Conservation (phyloP, 1,140 invertebrate genomes). For the Dinothrombium tinctorium region DNA sequence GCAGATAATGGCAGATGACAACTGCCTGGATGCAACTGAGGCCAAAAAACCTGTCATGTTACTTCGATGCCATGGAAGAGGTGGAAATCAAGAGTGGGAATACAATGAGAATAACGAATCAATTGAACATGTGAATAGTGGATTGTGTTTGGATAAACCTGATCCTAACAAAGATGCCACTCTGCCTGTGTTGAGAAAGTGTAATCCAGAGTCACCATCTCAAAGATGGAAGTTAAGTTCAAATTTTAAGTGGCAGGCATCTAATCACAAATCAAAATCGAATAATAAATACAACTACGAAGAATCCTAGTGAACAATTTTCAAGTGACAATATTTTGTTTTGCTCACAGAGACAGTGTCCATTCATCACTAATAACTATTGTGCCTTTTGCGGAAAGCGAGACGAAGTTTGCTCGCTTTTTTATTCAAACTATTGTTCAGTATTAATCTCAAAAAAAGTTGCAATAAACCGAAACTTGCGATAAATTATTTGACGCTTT, state of each 20-base stretch:
- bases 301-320: too few species aligned
- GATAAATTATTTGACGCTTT: too few species aligned
- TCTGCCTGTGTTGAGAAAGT: slow-evolving; percentile 44
- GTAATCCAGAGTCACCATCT: slow-evolving; percentile 35
- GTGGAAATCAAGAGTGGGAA: slow-evolving; percentile 71
- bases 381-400: too few species aligned
- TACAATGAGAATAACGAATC: slow-evolving; percentile 52
- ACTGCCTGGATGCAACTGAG: slow-evolving; percentile 56
- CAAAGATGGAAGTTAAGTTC: slow-evolving; percentile 89
- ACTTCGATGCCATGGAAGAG: slow-evolving; percentile 76
- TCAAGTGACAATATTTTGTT: too few species aligned
- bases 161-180: slow-evolving; percentile 29
- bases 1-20: slow-evolving; percentile 94
- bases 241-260: slow-evolving; percentile 6
- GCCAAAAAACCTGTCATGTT: slow-evolving; percentile 60
- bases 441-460: too few species aligned
- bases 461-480: too few species aligned
- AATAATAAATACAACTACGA: too few species aligned
- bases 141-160: slow-evolving; percentile 65
- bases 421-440: too few species aligned
- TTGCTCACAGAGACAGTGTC: too few species aligned
- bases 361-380: too few species aligned
- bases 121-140: slow-evolving; percentile 72
- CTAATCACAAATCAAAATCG: slow-evolving; percentile 1
- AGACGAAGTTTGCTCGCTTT: too few species aligned